Base-by-base conservation (phyloP, 1,140 invertebrate genomes). In the Macrostomum lignano region DNA sequence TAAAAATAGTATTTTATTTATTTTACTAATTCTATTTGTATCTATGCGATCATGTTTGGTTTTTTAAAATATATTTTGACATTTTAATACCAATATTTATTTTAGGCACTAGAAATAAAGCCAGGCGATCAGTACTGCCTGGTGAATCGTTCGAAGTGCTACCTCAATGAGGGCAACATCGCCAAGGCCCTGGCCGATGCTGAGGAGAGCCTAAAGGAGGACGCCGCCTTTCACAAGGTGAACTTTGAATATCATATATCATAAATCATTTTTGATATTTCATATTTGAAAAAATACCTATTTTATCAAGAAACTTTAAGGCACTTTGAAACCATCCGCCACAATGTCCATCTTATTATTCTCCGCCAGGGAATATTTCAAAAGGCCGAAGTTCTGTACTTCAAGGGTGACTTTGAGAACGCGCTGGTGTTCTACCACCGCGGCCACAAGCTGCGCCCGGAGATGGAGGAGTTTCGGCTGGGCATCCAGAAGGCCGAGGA, bases 401-500 rank as follows among this genome's bases (percentile, higher is more conserved):
- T 76, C 49, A 64, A 81, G 3, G 78, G 77, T 0, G 71, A 82
- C 47, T 88, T 86, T 52, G 82, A 91, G 56, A 67, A 77, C 44
- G 78, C 78, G 42, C 60, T 88, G 1, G 74, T 88, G 41, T 79
- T 71, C 48, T 88, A 74, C 48, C 76, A 88, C 47, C 64, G 76
- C 31, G 79, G 78, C 0, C 60, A 77, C 36, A 68, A 70, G 11
- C 65, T 76, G 3, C 62, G 81, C 7, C 76, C 77, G 0, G 78
- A 88, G 40, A 63, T 77, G 26, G 70, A 71, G 37, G 69, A 70
- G 15, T 86, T 88, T 52, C 67, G 74, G 31, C 64, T 82, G 17
- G 82, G 81, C 9, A 72, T 88, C 1, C 75, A n/a, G 46, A 88
- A 88, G 51, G 74, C 74, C 0, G 73, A 81, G 53, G 75, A 86